Conservation (phyloP, 2,113 vertebrate species). For the Hyperopisus bebe region DNA sequence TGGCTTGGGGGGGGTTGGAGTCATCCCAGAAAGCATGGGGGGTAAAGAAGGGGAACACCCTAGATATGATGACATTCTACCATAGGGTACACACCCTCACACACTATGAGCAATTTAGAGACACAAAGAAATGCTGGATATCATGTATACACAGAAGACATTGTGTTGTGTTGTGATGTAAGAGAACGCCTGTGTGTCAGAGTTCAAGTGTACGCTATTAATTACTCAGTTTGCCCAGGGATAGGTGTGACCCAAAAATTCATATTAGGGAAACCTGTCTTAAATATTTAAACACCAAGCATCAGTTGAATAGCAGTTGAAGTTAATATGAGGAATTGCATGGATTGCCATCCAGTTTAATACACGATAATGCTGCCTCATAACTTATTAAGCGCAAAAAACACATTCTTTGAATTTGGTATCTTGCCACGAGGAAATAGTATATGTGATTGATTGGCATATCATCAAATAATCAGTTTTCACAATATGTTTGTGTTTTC, state of each 20-base stretch:
- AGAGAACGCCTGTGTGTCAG: not conserved
- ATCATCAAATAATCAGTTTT: not conserved
- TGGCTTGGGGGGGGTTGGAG: not conserved
- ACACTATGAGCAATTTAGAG: not conserved
- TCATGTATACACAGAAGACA: not conserved
- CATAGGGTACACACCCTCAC: not conserved
- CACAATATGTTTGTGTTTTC: not conserved
- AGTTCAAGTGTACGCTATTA: slow-evolving; percentile 55
- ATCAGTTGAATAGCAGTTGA: not conserved
- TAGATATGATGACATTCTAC: not conserved
- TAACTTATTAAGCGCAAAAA: not conserved
- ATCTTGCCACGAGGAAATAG: not conserved
- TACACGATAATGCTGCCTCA: not conserved
- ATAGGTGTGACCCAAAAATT: slow-evolving; percentile 52
- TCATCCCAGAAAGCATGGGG: not conserved
- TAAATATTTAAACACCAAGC: not conserved
- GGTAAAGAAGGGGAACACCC: not conserved
- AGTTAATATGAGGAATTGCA: not conserved
- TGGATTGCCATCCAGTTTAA: not conserved
- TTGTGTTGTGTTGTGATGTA: slow-evolving; percentile 1
- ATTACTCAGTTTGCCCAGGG: slow-evolving; percentile 61
- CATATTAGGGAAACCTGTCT: slow-evolving; percentile 37
- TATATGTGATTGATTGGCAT: not conserved
- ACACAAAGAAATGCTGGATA: not conserved
- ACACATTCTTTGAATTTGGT: not conserved